phyloP scores from a whole-genome alignment of 1,140 invertebrate genomes.

The Cotesia typhae region DNA sequence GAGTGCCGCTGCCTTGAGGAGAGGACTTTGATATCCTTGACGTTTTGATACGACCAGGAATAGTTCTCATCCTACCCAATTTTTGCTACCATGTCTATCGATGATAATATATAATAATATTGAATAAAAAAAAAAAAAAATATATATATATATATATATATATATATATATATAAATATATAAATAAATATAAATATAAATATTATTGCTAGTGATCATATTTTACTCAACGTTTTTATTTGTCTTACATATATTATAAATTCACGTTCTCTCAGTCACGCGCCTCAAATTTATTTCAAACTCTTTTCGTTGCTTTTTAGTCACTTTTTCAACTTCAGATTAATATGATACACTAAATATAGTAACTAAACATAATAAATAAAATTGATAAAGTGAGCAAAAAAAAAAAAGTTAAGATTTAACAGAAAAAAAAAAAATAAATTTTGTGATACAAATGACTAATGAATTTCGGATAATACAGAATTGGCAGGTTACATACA shows the following conservation, averaged over 20 bases:
- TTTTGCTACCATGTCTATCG: conserved; percentile 60
- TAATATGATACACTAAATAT: background rate
- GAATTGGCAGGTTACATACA: conserved; percentile 20
- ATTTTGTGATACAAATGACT: conserved; percentile 30
- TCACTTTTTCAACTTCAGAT: no score
- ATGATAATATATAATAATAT: conserved; percentile 47
- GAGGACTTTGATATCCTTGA: conserved; percentile 36
- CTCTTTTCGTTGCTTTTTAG: conserved; percentile 29
- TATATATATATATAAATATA: no score
- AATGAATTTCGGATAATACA: background rate
- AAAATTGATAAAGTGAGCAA: conserved; percentile 29
- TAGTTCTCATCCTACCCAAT: conserved; percentile 51
- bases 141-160: no score
- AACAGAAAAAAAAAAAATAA: conserved; percentile 39
- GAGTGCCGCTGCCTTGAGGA: conserved; percentile 61
- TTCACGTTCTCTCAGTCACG: conserved; percentile 24
- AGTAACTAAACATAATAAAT: background rate
- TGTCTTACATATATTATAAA: background rate
- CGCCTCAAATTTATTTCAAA: conserved; percentile 21
- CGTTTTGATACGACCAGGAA: conserved; percentile 11
- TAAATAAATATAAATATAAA: no score
- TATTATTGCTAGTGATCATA: conserved; percentile 13
- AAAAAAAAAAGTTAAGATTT: conserved; percentile 36
- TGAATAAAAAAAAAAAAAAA: conserved; percentile 34
- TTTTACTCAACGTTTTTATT: conserved; percentile 31